Percentiles rank a stretch among this genome's conserved stretches.
Conservation (phyloP, 2,888 invertebrate genomes). For the Drosophila nr. fundita region DNA sequence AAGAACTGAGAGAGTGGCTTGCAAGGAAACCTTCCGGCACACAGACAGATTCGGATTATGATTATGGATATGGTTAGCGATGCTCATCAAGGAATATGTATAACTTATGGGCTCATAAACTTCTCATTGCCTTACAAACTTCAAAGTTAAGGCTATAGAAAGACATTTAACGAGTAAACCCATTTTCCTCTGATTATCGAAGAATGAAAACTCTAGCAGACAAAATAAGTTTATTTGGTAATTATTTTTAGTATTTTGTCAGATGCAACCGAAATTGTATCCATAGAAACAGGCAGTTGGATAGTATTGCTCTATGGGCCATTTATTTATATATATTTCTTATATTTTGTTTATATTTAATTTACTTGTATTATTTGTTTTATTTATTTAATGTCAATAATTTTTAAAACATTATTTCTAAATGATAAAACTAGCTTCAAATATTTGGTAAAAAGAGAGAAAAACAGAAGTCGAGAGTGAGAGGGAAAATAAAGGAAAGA, state of each 20-base stretch:
- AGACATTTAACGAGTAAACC: too few species aligned
- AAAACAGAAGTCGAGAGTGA: neutral
- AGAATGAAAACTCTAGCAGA: too few species aligned
- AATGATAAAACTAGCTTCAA: too few species aligned
- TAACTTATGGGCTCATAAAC: too few species aligned
- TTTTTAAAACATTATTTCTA: too few species aligned
- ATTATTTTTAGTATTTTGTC: neutral
- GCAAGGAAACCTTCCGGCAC: neutral
- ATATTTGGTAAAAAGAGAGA: too few species aligned
- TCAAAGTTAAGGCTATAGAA: too few species aligned
- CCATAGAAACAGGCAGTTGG: fast-evolving
- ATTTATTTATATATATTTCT: neutral
- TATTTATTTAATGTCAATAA: neutral
- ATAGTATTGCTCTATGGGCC: neutral
- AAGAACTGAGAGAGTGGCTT: neutral
- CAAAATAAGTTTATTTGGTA: too few species aligned
- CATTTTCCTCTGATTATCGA: too few species aligned
- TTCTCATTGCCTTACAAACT: too few species aligned
- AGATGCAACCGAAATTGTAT: neutral
- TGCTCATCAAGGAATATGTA: neutral
- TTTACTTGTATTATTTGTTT: too few species aligned
- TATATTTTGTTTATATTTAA: neutral
- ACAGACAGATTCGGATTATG: too few species aligned
- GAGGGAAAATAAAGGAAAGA: fast-evolving
- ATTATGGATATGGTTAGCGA: neutral